Base-by-base conservation (phyloP, 1,140 invertebrate species). In the Caerostris extrusa region DNA sequence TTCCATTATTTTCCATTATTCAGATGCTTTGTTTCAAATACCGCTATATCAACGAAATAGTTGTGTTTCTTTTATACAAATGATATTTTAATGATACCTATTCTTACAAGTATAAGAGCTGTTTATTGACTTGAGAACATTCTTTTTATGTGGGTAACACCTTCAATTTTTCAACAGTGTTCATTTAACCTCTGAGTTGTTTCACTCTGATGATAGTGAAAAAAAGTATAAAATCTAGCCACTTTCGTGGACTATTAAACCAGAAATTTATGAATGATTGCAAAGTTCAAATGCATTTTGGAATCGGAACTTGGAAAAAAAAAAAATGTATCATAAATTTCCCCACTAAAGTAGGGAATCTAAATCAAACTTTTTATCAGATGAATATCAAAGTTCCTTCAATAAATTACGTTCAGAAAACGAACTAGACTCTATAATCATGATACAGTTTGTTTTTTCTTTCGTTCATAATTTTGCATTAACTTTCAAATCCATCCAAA, bases 1-100 rank as follows among this genome's bases (percentile, higher is more conserved):
- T 77, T 77, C 71, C 71, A 77, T 77, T 34, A 77, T 12, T 50
- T 77, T 77, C 71, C 71, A 77, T 77, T 77, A 77, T 5, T 77
- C 19, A 1, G 7, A 7, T 50, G 10, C 53, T 77, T 53, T 34
- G 3, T 34, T 50, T 77, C 8, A 77, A 77, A 77, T 77, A 12
- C 50, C 71, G 50, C 34, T 77, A 77, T 77, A 17, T 7, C 34
- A 14, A 14, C 10, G 7, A 77, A 77, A 77, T 53, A 12, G 71
- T 10, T 12, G 34, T 77, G 71, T 77, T 77, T 50, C 71, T 77
- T 77, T 7, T 2, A 77, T 12, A 50, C 7, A 77, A 77, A 77
- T 53, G 71, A 77, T 50, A 53, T 77, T 77, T 10, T 77, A 77
- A 77, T 53, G 34, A 50, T 50, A 12, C 10, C 53, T 10, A 53